A percentile compares a stretch with the other conserved stretches of the same genome.
phyloP scores from a whole-genome alignment of 2,797 vertebrate genomes.

The Myotis daubentonii region DNA sequence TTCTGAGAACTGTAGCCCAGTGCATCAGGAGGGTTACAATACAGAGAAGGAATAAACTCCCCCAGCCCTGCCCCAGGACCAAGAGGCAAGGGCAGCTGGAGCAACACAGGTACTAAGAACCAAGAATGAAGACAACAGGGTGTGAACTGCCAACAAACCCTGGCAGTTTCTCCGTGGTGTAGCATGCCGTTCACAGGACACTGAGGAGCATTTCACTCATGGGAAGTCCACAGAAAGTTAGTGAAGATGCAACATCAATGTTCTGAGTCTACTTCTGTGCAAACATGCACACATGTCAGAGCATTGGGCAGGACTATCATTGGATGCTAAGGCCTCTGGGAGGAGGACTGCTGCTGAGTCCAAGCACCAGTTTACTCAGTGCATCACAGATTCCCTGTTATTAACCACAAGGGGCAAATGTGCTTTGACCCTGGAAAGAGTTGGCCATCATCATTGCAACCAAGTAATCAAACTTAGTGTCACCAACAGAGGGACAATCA shows the following conservation, averaged over 20 bases:
- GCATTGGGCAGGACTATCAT: background rate
- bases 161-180: rapidly evolving
- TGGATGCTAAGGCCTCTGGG: background rate
- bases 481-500: background rate
- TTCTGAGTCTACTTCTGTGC: background rate
- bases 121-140: background rate
- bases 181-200: background rate
- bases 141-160: background rate
- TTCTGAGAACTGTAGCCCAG: background rate
- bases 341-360: background rate
- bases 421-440: background rate
- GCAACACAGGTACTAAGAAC: background rate
- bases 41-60: background rate
- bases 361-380: background rate
- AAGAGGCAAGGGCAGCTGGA: background rate
- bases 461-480: background rate
- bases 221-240: background rate
- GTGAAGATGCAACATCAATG: background rate
- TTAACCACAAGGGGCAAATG: background rate
- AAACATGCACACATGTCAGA: background rate
- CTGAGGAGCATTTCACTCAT: too few relatives aligned
- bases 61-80: background rate
- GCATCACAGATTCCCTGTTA: background rate
- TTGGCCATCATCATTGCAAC: background rate
- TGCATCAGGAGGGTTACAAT: background rate